Evolutionary conservation across 2,888 invertebrate genomes (phyloP).

Genomic region (Lottia scabra): DNA sequence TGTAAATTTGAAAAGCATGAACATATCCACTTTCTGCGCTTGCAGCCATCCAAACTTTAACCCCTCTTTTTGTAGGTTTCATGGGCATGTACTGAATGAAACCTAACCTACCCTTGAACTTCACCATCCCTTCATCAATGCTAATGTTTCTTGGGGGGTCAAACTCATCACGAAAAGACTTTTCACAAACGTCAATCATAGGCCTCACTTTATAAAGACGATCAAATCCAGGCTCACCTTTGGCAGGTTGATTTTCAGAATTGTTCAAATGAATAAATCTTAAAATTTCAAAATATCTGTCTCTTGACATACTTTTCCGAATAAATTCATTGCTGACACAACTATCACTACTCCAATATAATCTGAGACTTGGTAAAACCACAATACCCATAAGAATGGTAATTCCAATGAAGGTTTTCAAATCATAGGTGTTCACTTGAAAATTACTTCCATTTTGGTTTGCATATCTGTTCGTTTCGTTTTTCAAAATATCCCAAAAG

Average conservation of each 20-base stretch:
- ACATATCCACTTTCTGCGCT: neutral
- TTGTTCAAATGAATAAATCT: neutral
- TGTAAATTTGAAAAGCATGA: conserved; percentile 1
- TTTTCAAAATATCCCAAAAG: neutral
- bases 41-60: conserved; percentile 7
- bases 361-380: neutral
- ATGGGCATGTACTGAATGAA: conserved; percentile 7
- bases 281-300: too few species aligned
- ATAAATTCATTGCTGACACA: neutral
- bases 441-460: neutral
- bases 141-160: neutral
- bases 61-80: conserved; percentile 8
- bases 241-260: neutral
- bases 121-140: neutral
- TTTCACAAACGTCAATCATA: neutral
- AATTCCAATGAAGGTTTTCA: neutral
- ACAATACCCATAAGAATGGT: neutral
- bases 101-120: neutral
- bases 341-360: neutral
- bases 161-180: neutral
- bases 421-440: neutral
- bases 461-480: neutral
- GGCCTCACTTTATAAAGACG: neutral
- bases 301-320: neutral
- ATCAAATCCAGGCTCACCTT: neutral